Conservation (phyloP, 2,113 vertebrate species). For the Sakesphorus luctuosus region DNA sequence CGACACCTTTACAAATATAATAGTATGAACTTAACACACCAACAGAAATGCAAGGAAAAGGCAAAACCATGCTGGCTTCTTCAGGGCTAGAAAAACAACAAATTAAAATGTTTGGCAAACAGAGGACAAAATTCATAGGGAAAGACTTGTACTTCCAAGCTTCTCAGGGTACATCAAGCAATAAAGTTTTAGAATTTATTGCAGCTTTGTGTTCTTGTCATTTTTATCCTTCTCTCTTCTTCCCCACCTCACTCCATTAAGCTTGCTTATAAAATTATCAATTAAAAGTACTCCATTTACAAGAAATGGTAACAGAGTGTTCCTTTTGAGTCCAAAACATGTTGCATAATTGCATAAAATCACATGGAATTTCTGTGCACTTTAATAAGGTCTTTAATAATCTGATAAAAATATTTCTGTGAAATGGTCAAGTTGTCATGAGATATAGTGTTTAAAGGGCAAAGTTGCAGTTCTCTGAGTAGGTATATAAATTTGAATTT, state of each 20-base stretch:
- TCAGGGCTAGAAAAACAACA: conserved; percentile 39
- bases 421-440: not conserved
- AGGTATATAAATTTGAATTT: not conserved
- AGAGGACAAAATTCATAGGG: conserved; percentile 11
- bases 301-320: not conserved
- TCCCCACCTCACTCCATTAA: conserved; percentile 6
- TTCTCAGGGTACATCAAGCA: conserved; percentile 41
- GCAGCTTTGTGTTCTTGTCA: conserved; percentile 24
- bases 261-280: not conserved
- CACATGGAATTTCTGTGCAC: not conserved
- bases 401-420: not conserved
- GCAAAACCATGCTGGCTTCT: conserved; percentile 42
- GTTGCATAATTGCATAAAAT: not conserved
- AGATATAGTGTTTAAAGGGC: not conserved
- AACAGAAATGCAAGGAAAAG: conserved; percentile 37
- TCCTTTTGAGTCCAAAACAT: not conserved
- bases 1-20: conserved; percentile 40
- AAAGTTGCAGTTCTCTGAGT: not conserved
- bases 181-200: conserved; percentile 56
- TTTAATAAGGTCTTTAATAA: not conserved
- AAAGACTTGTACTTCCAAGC: conserved; percentile 26
- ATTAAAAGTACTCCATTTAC: not conserved
- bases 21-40: conserved; percentile 44
- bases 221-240: conserved; percentile 30
- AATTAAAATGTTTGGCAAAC: conserved; percentile 69